Evolutionary conservation across 2,888 invertebrate species (phyloP).

Genomic region (Torymus texanus): DNA sequence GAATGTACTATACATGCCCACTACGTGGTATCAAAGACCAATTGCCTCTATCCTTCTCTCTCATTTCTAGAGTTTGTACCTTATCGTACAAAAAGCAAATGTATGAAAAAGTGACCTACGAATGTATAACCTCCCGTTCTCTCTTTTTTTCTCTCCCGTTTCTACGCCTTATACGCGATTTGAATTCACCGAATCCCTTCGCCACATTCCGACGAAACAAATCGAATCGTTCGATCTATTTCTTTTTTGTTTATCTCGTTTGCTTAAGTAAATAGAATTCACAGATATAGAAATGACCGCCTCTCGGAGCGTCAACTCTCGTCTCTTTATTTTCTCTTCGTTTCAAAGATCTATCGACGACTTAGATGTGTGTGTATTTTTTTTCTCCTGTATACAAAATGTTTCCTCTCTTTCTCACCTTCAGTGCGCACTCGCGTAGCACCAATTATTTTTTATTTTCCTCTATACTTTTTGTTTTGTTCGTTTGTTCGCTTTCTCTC

Average conservation of each 20-base stretch:
- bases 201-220: constrained; percentile 38
- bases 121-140: neutral
- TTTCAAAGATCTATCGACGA: constrained; percentile 29
- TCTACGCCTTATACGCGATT: neutral
- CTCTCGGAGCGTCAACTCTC: neutral
- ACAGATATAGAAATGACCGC: constrained; percentile 33
- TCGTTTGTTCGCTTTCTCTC: too few relatives aligned
- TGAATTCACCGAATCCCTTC: constrained; percentile 45
- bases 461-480: constrained; percentile 23
- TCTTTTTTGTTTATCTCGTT: constrained; percentile 4
- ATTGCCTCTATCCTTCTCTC: neutral
- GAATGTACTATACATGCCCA: constrained; percentile 27
- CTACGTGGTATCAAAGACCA: constrained; percentile 42
- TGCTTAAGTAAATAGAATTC: constrained; percentile 40
- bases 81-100: constrained; percentile 43
- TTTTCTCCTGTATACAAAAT: constrained; percentile 36
- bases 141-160: neutral
- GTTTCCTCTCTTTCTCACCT: neutral
- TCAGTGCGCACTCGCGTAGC: constrained; percentile 49
- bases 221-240: constrained; percentile 18
- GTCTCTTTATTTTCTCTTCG: constrained; percentile 17
- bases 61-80: constrained; percentile 22
- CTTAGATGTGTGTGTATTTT: neutral
- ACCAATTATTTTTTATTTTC: constrained; percentile 40
- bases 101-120: constrained; percentile 40